Percentiles rank a stretch among this genome's conserved stretches.
Evolutionary conservation across 2,888 invertebrate species (phyloP).

Genomic region (Melikaiella ostensackeni): DNA sequence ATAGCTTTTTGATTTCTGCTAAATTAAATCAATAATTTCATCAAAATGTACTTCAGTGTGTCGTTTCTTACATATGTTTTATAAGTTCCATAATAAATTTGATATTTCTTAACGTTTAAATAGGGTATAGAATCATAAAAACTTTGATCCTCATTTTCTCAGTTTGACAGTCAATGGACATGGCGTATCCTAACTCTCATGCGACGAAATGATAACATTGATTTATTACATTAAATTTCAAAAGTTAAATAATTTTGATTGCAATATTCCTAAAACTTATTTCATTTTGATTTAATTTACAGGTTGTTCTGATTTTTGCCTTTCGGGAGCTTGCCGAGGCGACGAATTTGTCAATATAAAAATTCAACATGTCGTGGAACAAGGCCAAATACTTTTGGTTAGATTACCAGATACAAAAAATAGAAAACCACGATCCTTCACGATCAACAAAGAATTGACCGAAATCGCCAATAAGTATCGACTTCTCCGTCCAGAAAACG

Average conservation of each 20-base stretch:
- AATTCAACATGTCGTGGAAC: constrained; percentile 42
- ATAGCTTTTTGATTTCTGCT: too few relatives aligned
- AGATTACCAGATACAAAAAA: constrained; percentile 43
- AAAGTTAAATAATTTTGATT: background rate
- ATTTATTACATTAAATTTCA: too few relatives aligned
- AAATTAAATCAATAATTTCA: too few relatives aligned
- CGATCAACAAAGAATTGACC: constrained; percentile 39
- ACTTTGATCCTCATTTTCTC: too few relatives aligned
- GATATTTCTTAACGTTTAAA: too few relatives aligned
- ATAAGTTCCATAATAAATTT: too few relatives aligned
- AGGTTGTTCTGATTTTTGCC: constrained; percentile 22
- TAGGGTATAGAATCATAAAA: too few relatives aligned
- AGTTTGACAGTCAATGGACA: too few relatives aligned
- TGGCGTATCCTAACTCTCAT: too few relatives aligned
- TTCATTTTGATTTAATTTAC: background rate
- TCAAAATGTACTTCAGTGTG: too few relatives aligned
- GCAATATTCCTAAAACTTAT: background rate
- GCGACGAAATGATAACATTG: too few relatives aligned
- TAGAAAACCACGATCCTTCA: constrained; percentile 41
- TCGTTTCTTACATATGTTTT: too few relatives aligned
- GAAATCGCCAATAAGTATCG: constrained; percentile 42
- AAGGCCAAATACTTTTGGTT: constrained; percentile 45
- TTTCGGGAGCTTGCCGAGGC: constrained; percentile 4
- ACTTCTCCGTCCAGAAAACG: constrained; percentile 45
- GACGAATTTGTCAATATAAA: constrained; percentile 41